Evolutionary conservation across 2,888 invertebrate species (phyloP), one percentile per base, ranked within the genome.

Genomic region (Blastobasis lacticolella): DNA sequence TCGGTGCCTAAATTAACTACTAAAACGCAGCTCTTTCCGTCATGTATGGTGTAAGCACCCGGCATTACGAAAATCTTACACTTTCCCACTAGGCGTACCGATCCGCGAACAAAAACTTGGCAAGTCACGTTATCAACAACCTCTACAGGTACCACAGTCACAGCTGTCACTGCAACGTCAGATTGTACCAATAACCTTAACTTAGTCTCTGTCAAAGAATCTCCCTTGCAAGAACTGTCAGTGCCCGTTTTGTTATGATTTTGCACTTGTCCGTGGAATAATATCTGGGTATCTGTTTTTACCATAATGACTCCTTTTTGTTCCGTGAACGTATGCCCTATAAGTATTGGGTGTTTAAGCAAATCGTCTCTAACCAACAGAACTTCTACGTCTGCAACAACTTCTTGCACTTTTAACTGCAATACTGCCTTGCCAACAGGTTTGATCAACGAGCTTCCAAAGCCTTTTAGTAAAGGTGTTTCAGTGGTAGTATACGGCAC

Each of bases 311-410:
- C 46, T 41, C 45, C 51, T 6, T 46, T 46, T 46, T 44, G 38
- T 44, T 53, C 53, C 7, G 49, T 53, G 48, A 50, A 53, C 4
- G 47, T 45, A 38, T 53, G 53, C 4, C 53, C 53, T 45, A 53
- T 10, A 8, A 53, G 46, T 36, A 53, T 45, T 6, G 53, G 45
- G 8, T 48, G 36, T 42, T 54, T 46, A 9, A 54, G 45, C 5
- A 51, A 42, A 1, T 37, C 43, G 48, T 54, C 51, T 7, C 44
- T 46, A 5, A 54, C 54, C 10, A 54, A 10, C n/a, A 49, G 42
- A 41, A 54, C 38, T 5, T 54, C 49, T n/a, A 54, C 46, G 10
- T 6, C 10, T 8, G 37, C 36, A 8, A 5, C 38, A 43, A 54
- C 46, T 10, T 38, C 10, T 10, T 54, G 50, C 5, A 48, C 23